Evolutionary conservation across 2,797 vertebrate genomes (phyloP), one percentile per base, ranked within the genome.

Genomic region (Oreonectes daqikongensis): DNA sequence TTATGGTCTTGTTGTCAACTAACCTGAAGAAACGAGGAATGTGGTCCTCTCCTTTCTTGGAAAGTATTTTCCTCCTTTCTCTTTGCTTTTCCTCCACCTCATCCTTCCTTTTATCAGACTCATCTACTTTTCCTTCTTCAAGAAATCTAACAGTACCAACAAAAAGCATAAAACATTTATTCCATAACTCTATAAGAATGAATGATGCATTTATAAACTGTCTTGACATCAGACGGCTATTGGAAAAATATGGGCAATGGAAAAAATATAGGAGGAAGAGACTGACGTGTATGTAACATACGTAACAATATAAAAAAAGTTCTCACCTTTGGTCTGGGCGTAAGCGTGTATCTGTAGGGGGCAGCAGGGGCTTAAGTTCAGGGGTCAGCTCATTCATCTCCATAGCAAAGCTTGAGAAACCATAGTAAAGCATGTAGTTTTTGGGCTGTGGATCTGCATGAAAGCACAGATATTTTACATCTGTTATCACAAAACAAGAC

Each of bases 11-110:
- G n/a, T 60, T 32, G n/a, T 61, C 5, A 63, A 11, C 66, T 68
- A 24, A 97, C 97, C 93, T 95, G 91, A 98, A 98, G 86, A 98
- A 98, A 2, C 93, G 94, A 0, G 97, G 95, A 61, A 92, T 88
- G 69, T 97, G 93, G 0, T 89, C 86, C 77, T 95, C 93, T 10
- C 95, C 95, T 82, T 75, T 94, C 79, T 95, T 95, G 61, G 89
- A 74, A 76, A 97, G 92, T 10, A 94, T 90, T 48, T 93, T 94
- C 42, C 95, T 93, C 20, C 90, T 82, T 77, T 95, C 94, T 60
- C 97, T 89, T 88, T 98, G 96, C 0, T 91, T 85, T 83, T 95
- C 94, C 85, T 98, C 97, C 0, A 98, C 90, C 1, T 94, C 90
- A 1, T 96, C 93, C 88, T 98, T 98, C 87, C 91, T 93, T 10